Conservation (phyloP, 2,797 vertebrate species). For the Spinus olivaceus region DNA sequence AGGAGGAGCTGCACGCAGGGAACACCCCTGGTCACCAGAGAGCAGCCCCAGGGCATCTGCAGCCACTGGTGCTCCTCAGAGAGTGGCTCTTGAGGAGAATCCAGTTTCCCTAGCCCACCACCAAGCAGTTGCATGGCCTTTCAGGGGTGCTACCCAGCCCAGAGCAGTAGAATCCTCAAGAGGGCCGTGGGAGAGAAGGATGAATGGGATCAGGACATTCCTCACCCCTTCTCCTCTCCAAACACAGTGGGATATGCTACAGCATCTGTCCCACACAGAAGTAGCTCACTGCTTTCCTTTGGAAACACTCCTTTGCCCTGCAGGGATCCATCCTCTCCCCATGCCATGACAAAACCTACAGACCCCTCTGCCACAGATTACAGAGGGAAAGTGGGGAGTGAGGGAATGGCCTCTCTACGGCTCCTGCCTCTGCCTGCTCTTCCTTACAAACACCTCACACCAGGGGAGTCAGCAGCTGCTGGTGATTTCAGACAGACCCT, state of each 20-base stretch:
- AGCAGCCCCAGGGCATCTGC: background rate
- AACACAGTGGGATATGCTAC: background rate
- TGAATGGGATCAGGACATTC: background rate
- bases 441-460: background rate
- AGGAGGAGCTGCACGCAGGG: background rate
- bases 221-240: background rate
- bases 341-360: fast-evolving
- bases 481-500: background rate
- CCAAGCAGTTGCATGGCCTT: background rate
- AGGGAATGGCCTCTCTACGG: background rate
- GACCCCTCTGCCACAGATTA: background rate
- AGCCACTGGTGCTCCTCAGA: background rate
- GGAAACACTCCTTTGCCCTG: background rate
- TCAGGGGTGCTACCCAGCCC: background rate
- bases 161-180: background rate
- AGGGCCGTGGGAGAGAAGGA: background rate
- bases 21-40: background rate
- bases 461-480: background rate
- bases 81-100: background rate
- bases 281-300: background rate
- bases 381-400: background rate
- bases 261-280: background rate
- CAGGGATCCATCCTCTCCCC: background rate
- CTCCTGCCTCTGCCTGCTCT: background rate
- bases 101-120: background rate